Percentiles rank a stretch among this genome's conserved stretches.
phyloP scores from a whole-genome alignment of 2,797 vertebrate species.

The Cyclopterus lumpus region DNA sequence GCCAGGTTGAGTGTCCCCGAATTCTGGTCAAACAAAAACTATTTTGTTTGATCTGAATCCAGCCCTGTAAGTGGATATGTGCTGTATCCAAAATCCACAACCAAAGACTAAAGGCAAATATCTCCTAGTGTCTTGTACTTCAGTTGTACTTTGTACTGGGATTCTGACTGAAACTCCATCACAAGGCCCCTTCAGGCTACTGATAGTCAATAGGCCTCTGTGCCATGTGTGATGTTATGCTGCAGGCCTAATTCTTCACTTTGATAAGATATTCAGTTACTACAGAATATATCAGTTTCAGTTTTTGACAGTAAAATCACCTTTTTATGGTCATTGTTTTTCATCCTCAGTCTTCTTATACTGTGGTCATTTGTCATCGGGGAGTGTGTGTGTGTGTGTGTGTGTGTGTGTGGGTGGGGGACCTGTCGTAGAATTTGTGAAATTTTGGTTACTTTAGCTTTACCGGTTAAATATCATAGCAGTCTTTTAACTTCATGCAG shows the following conservation, averaged over 20 bases:
- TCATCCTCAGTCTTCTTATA: constrained; percentile 20
- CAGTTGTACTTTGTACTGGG: constrained; percentile 53
- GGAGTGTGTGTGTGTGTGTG: too few relatives aligned
- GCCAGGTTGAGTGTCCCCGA: constrained; percentile 28
- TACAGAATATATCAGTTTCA: constrained; percentile 60
- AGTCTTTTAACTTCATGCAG: constrained; percentile 12
- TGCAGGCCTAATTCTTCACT: constrained; percentile 67
- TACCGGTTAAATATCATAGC: constrained; percentile 13
- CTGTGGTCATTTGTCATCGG: constrained; percentile 26
- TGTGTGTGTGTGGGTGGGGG: too few relatives aligned
- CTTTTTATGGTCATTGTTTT: constrained; percentile 30
- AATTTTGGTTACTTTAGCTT: constrained; percentile 3
- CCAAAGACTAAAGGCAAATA: constrained; percentile 55
- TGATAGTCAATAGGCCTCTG: constrained; percentile 59
- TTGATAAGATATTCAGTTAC: constrained; percentile 70
- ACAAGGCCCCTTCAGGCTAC: constrained; percentile 56
- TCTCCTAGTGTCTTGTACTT: constrained; percentile 51
- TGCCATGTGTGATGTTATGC: constrained; percentile 61
- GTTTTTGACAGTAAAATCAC: constrained; percentile 42
- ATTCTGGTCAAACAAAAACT: constrained; percentile 47
- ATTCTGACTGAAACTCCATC: constrained; percentile 66
- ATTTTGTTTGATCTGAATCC: constrained; percentile 56
- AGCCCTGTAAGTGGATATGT: constrained; percentile 50
- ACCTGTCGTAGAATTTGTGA: constrained; percentile 8
- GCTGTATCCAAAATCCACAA: constrained; percentile 48